Evolutionary conservation across 2,113 vertebrate genomes (phyloP).

Genomic region (Geococcyx californianus): DNA sequence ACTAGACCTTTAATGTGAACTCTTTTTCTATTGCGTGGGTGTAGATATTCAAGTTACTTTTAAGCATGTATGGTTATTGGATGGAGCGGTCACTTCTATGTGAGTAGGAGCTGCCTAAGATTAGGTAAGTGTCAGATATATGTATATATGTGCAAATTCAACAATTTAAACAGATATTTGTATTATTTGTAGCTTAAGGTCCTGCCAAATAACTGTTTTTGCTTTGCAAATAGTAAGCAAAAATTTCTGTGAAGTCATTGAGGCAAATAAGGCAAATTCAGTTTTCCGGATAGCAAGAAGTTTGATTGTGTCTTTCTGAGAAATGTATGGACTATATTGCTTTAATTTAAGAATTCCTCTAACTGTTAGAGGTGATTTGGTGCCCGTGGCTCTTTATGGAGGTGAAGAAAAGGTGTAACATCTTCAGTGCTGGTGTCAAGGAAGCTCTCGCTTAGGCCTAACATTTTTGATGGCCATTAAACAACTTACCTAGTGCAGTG

Average conservation of each 20-base stretch:
- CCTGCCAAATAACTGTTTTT: background rate
- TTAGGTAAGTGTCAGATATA: background rate
- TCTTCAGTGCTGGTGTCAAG: background rate
- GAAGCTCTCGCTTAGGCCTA: background rate
- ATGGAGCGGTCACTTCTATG: background rate
- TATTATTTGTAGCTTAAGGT: background rate
- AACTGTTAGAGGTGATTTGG: background rate
- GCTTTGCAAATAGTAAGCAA: background rate
- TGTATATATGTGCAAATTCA: background rate
- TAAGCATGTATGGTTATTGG: background rate
- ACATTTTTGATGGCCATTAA: background rate
- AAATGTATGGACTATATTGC: background rate
- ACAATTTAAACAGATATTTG: background rate
- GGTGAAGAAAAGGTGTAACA: background rate
- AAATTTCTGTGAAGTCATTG: background rate
- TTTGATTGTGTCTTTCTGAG: background rate
- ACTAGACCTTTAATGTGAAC: background rate
- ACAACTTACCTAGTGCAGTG: background rate
- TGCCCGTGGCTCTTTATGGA: background rate
- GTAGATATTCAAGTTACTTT: background rate
- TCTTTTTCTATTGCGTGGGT: background rate
- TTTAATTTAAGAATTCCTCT: background rate
- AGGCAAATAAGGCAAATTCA: background rate
- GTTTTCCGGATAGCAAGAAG: background rate
- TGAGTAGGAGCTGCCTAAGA: background rate